phyloP scores from a whole-genome alignment of 2,113 vertebrate species.

The Marcusenius ussheri region DNA sequence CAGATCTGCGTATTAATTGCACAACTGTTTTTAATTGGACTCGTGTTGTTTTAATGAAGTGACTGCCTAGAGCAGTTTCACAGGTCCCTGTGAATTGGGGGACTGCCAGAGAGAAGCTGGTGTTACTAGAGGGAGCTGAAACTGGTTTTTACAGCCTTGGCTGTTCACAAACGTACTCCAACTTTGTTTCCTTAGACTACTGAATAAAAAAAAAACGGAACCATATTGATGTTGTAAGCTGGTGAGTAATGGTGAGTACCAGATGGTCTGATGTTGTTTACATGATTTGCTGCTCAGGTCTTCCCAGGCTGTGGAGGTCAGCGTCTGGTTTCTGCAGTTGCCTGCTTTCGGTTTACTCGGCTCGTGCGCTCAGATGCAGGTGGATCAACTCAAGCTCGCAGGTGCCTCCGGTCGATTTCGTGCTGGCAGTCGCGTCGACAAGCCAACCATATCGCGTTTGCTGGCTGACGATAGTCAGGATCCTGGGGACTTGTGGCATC shows the following conservation, averaged over 20 bases:
- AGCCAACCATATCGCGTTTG: background rate
- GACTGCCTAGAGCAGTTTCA: conserved; percentile 12
- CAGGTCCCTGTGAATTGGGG: background rate
- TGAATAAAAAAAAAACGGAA: background rate
- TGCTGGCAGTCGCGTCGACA: background rate
- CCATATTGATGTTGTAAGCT: background rate
- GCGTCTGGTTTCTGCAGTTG: background rate
- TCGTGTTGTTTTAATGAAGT: conserved; percentile 20
- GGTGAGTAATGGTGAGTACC: background rate
- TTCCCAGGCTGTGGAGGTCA: background rate
- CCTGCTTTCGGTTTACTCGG: background rate
- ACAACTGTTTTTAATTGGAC: conserved; percentile 12
- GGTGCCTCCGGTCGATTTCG: background rate
- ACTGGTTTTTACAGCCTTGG: background rate
- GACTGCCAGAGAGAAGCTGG: background rate
- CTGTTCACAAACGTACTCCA: background rate
- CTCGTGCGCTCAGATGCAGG: background rate
- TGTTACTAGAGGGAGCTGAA: conserved; percentile 8
- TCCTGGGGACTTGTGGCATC: background rate
- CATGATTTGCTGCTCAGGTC: background rate
- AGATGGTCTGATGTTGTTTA: background rate
- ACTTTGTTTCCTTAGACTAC: background rate
- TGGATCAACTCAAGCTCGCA: background rate
- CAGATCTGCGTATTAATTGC: background rate
- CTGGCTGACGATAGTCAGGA: background rate